Conservation (phyloP, 2,797 vertebrate genomes). For the Darevskia nairensis region DNA sequence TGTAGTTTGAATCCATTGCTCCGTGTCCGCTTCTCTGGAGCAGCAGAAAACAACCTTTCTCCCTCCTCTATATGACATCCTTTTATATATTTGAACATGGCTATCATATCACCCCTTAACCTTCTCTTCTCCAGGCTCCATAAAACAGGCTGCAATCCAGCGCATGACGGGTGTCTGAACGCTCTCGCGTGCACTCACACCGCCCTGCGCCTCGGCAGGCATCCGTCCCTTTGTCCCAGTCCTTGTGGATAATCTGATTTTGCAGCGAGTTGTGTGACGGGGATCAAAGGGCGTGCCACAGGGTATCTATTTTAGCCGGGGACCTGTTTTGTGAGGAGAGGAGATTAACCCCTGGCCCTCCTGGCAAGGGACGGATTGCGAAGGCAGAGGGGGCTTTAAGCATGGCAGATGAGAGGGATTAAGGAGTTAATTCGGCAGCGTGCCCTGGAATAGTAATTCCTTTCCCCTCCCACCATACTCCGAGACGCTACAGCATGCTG, state of each 20-base stretch:
- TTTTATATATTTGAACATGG: too few species aligned
- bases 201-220: not conserved
- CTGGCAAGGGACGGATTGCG: constrained; percentile 34
- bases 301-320: constrained; percentile 14
- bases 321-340: not conserved
- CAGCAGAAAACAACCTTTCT: too few species aligned
- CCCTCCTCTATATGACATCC: too few species aligned
- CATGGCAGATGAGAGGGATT: constrained; percentile 36
- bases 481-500: constrained; percentile 46
- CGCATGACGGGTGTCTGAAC: not conserved
- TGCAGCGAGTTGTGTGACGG: not conserved
- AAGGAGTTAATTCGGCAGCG: constrained; percentile 54
- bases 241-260: not conserved
- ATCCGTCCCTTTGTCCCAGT: not conserved
- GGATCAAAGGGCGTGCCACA: constrained; percentile 6
- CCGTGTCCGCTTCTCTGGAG: too few species aligned
- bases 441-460: constrained; percentile 2
- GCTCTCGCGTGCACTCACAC: not conserved
- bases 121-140: too few species aligned
- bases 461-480: not conserved
- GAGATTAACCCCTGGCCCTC: constrained; percentile 53
- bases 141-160: too few species aligned
- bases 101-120: too few species aligned
- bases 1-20: too few species aligned
- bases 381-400: constrained; percentile 23